These are phyloP conservation scores for Mongoloraphidia duomilia DNA, from an alignment of 2,888 invertebrate genomes.

Conservation along the genomic window DNA sequence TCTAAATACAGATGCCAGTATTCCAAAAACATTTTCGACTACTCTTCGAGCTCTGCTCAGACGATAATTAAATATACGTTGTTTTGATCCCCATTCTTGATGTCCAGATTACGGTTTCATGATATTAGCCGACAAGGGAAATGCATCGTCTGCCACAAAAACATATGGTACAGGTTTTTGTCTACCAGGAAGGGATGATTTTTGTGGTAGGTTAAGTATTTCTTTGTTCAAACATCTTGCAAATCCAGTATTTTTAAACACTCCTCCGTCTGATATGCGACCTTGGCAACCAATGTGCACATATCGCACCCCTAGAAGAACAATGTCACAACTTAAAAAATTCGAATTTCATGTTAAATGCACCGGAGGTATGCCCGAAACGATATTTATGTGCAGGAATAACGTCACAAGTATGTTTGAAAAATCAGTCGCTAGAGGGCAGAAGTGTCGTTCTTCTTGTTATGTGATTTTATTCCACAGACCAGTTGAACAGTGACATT, in stretches of 20 bases:
- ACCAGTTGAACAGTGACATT: too few relatives aligned
- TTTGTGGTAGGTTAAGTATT: conserved; percentile 9
- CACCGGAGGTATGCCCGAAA: too few relatives aligned
- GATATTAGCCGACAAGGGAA: conserved; percentile 11
- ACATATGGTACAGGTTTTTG: conserved; percentile 12
- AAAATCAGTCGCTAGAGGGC: too few relatives aligned
- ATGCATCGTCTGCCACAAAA: conserved; percentile 15
- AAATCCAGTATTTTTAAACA: conserved; percentile 14
- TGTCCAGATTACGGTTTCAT: conserved; percentile 13
- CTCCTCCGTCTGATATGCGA: conserved; percentile 17
- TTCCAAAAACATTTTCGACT: conserved; percentile 14
- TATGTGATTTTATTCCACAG: too few relatives aligned
- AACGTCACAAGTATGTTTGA: too few relatives aligned
- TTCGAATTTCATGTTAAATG: not conserved
- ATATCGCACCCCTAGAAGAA: conserved; percentile 1
- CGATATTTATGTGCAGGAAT: too few relatives aligned
- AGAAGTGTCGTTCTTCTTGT: too few relatives aligned
- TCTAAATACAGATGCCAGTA: conserved; percentile 10
- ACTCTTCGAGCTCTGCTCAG: conserved; percentile 10
- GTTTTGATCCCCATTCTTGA: conserved; percentile 6
- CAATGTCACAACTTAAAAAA: not conserved
- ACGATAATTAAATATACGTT: conserved; percentile 15
- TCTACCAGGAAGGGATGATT: conserved; percentile 9
- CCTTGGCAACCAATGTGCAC: conserved; percentile 16
- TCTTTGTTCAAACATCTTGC: conserved; percentile 9